phyloP scores from a whole-genome alignment of 2,888 invertebrate genomes.

The Drosophila imparisetae region DNA sequence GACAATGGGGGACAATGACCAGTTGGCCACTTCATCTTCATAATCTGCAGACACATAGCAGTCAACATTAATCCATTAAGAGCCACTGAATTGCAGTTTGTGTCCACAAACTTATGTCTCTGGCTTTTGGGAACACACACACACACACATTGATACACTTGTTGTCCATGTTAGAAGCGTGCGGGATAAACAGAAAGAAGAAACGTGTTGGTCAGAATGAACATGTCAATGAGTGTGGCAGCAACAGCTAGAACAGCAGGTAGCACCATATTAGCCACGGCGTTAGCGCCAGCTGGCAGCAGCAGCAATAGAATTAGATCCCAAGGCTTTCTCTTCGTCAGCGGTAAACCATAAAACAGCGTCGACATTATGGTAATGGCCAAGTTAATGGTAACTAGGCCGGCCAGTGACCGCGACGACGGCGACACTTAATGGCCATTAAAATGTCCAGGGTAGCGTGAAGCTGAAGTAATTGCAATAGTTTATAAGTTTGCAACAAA shows the following conservation, averaged over 20 bases:
- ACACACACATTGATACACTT: conserved; percentile 3
- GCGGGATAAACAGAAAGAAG: background rate
- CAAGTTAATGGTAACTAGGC: conserved; percentile 62
- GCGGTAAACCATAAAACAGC: conserved; percentile 59
- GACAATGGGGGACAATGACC: conserved; percentile 8
- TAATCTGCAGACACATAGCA: conserved; percentile 14
- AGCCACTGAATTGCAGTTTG: conserved; percentile 44
- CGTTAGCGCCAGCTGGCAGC: conserved; percentile 69
- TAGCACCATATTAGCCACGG: conserved; percentile 55
- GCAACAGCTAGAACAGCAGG: conserved; percentile 39
- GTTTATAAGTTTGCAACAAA: conserved; percentile 62
- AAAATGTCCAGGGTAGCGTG: conserved; percentile 65
- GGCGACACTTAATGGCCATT: conserved; percentile 61
- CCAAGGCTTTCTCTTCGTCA: conserved; percentile 50
- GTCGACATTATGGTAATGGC: conserved; percentile 68
- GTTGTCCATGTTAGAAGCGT: conserved; percentile 27
- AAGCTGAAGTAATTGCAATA: conserved; percentile 73
- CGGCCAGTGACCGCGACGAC: conserved; percentile 69
- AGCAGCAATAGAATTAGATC: conserved; percentile 21
- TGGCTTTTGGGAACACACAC: background rate
- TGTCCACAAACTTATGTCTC: background rate
- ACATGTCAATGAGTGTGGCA: conserved; percentile 45
- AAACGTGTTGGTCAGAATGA: conserved; percentile 17
- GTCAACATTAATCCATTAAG: conserved; percentile 41
- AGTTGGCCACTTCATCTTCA: conserved; percentile 27